Evolutionary conservation across 2,113 vertebrate genomes (phyloP).

Genomic region (Epinephelus fuscoguttatus): DNA sequence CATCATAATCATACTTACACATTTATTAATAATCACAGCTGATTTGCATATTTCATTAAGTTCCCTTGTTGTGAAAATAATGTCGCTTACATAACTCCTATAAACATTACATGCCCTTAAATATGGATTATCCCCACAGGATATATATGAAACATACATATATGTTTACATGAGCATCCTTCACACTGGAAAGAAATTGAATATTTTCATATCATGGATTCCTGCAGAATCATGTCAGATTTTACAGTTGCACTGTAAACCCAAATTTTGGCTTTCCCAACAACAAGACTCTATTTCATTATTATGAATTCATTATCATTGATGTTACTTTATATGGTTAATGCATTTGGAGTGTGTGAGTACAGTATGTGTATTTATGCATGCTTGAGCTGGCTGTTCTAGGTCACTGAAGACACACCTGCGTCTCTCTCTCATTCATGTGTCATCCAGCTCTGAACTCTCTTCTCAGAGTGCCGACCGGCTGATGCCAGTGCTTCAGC

Average conservation of each 20-base stretch:
- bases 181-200: constrained; percentile 17
- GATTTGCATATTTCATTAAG: constrained; percentile 39
- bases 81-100: constrained; percentile 17
- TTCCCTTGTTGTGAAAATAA: constrained; percentile 9
- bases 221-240: constrained; percentile 8
- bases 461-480: constrained; percentile 1
- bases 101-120: constrained; percentile 26
- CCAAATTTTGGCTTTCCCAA: neutral
- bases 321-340: constrained; percentile 20
- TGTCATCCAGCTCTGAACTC: constrained; percentile 55
- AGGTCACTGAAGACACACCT: constrained; percentile 82
- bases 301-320: neutral
- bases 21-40: constrained; percentile 41
- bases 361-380: constrained; percentile 64
- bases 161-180: constrained; percentile 13
- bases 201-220: neutral
- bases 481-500: constrained; percentile 68
- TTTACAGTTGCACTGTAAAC: neutral
- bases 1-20: neutral
- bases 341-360: constrained; percentile 32
- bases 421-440: constrained; percentile 64
- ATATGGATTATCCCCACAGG: constrained; percentile 15
- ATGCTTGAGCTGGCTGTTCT: constrained; percentile 67
- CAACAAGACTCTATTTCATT: neutral
- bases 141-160: constrained; percentile 1